Base-by-base conservation (phyloP, 1,140 invertebrate genomes). In the Trichonephila clavata region DNA sequence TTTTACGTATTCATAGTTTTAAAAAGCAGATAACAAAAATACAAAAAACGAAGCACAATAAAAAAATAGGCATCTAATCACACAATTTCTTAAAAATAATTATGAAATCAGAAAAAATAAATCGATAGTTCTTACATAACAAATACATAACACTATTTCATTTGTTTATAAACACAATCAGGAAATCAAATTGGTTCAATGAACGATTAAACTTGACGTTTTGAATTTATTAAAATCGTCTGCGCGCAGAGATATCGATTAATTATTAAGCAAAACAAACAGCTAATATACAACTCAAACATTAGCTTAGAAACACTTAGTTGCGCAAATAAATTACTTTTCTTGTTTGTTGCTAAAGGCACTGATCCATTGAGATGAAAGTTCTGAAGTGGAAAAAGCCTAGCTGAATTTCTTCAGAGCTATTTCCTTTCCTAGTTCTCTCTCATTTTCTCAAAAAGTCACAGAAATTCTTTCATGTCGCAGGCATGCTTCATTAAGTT, bases 281-380 rank as follows among this genome's bases (percentile, higher is more conserved):
- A 24, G 63, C 63, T 68, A 68, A 68, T 68, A 68, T 68, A 24
- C 63, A 68, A 24, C 63, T 68, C 63, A 77, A 32, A 39, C 16
- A 14, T 32, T 27, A 24, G 4, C 27, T 77, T 16, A 20, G 68
- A 18, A 77, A 77, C 32, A 77, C 68, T 32, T 77, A 16, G 68
- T 77, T 77, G 24, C 32, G 27, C 27, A 77, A 77, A 77, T 27
- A 77, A 77, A 77, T 77, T 77, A 77, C 68, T 32, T 77, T 77
- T 27, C 32, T 77, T 27, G 2, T 77, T 32, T 39, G 68, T 77
- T 77, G 27, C 24, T 32, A 24, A 10, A 77, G 27, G 68, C 68
- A 77, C 24, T 77, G 68, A 32, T 32, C 27, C 68, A 32, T 77
- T 13, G 24, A 77, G 27, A 18, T 18, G 27, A 77, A 77, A 39